Conservation (phyloP, 1,140 invertebrate species). For the Teleopsis dalmanni region DNA sequence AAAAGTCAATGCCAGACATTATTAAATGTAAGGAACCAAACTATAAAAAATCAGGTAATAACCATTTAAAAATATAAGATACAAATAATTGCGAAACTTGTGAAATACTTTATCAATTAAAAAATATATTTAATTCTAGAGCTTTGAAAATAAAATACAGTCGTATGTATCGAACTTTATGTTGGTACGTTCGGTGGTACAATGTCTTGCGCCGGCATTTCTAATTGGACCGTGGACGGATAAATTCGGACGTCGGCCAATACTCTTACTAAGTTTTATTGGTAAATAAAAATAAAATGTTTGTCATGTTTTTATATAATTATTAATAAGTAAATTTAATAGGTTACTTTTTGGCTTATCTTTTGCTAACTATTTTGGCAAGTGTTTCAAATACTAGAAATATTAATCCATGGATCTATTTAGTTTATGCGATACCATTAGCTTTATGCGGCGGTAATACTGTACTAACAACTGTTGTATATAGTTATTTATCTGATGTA, state of each 20-base stretch:
- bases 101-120: no score
- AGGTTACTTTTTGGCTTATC: not conserved
- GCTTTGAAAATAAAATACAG: no score
- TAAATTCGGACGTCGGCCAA: constrained; percentile 4
- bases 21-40: no score
- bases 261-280: not conserved
- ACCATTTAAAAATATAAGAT: no score
- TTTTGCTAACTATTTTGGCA: not conserved
- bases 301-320: not conserved
- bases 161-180: no score
- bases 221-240: constrained; percentile 2
- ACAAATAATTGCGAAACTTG: no score
- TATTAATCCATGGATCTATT: not conserved
- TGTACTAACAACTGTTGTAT: not conserved
- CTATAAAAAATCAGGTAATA: no score
- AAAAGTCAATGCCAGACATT: no score
- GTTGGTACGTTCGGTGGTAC: no score
- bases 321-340: not conserved
- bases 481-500: constrained; percentile 1
- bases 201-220: no score
- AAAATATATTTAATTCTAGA: no score
- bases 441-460: not conserved
- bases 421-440: not conserved
- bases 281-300: not conserved
- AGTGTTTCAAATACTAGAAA: not conserved